phyloP scores from a whole-genome alignment of 2,888 invertebrate genomes.

The Dasysyrphus albostriatus region DNA sequence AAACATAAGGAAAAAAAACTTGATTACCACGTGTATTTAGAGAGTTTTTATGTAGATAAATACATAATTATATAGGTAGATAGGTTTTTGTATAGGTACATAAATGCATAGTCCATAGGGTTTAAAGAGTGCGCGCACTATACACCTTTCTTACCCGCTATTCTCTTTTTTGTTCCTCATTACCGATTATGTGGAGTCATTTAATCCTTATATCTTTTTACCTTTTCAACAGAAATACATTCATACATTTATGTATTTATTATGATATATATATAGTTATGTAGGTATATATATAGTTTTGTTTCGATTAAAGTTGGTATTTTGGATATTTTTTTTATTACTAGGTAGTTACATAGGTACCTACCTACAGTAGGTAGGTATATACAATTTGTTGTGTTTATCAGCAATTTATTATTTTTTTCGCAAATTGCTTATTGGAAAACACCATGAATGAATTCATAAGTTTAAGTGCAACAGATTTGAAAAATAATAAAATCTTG shows the following conservation, averaged over 20 bases:
- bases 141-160: slow-evolving; percentile 1
- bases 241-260: background rate
- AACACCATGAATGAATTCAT: background rate
- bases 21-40: slow-evolving; percentile 62
- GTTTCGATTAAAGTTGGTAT: background rate
- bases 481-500: background rate
- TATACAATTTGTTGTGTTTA: background rate
- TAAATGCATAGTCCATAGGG: background rate
- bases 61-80: slow-evolving; percentile 6
- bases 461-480: background rate
- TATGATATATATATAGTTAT: background rate
- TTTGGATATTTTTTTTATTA: background rate
- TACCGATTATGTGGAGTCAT: background rate
- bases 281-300: background rate
- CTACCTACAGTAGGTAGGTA: background rate
- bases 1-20: slow-evolving; percentile 27
- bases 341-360: background rate
- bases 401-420: background rate
- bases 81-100: background rate
- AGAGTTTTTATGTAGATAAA: background rate
- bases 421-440: background rate
- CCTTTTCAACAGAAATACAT: background rate
- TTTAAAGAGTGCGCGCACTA: background rate
- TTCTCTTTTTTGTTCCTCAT: background rate
- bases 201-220: background rate